Evolutionary conservation across 2,113 vertebrate species (phyloP).

Genomic region (Anolis carolinensis): DNA sequence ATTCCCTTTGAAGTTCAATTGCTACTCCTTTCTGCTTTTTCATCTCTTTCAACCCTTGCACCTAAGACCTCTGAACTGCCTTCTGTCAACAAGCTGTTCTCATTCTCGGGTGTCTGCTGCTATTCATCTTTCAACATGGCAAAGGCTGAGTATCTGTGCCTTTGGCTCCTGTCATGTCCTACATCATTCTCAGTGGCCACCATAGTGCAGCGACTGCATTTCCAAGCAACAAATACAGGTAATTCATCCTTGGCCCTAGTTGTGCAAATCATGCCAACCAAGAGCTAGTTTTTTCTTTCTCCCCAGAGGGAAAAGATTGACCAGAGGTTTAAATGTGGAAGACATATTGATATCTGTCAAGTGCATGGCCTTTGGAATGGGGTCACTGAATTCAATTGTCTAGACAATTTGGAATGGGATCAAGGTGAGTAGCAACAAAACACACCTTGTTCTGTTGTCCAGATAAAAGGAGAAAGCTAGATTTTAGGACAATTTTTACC

Average conservation of each 20-base stretch:
- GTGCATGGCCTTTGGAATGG: not conserved
- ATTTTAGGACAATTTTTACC: no score
- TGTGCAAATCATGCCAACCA: constrained; percentile 7
- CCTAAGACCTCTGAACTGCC: not conserved
- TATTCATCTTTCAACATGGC: not conserved
- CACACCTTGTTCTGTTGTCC: no score
- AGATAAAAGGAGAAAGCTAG: no score
- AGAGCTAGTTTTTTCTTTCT: not conserved
- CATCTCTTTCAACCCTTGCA: not conserved
- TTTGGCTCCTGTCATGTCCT: not conserved
- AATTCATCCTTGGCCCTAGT: not conserved
- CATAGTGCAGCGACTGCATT: not conserved
- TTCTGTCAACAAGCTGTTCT: not conserved
- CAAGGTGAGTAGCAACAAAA: not conserved
- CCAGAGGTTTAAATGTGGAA: not conserved
- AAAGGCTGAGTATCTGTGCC: not conserved
- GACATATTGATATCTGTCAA: not conserved
- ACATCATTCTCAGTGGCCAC: not conserved
- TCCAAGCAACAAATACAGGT: not conserved
- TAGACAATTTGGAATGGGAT: not conserved
- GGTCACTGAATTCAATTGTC: not conserved
- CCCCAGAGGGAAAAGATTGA: not conserved
- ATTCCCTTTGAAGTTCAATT: not conserved
- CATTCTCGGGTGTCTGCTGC: not conserved
- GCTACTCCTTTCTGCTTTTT: not conserved